Evolutionary conservation across 2,888 invertebrate genomes (phyloP), one percentile per base, ranked within the genome.

Genomic region (Nemotelus pantherinus): DNA sequence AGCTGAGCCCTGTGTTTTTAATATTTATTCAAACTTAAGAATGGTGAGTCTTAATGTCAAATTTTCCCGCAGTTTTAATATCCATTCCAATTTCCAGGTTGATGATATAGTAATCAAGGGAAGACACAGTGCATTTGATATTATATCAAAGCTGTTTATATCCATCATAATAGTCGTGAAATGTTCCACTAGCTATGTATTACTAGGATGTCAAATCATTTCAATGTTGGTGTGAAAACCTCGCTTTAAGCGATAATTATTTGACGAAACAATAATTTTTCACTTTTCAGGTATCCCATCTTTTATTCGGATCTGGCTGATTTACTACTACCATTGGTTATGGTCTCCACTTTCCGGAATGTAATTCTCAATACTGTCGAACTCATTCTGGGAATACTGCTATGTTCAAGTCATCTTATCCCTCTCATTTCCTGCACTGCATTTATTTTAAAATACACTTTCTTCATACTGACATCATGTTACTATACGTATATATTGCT

Each of bases 271-370:
- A 10, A 53, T 9, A 6, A 64, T 64, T 47, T 10, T 47, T 45
- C 6, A 7, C 45, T 7, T 47, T 65, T 2, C 47, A 86, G 86
- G 6, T 85, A 84, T 81, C 87, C 86, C 0, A 84, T 86, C 60
- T 78, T 87, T 63, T 83, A 83, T 4, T 82, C 84, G 44, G 82
- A 84, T 0, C 80, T 83, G 44, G 81, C 83, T 3, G 85, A 86
- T 55, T 79, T 86, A 9, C 79, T 86, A 3, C 77, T 85, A 77
- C 87, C 87, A 25, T 82, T 84, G 2, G 84, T 87, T 39, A 71
- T 84, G 39, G 77, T 82, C 1, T 85, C 85, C 80, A 76, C 82
- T 9, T 48, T 85, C 3, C 84, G 85, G 71, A 83, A 83, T 80
- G 79, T 86, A 41, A 72, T 82, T 0, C 71, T 86, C 0, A 83